These are phyloP conservation scores for Monopterus albus DNA, from an alignment of 2,113 vertebrate genomes.

Conservation along the genomic window DNA sequence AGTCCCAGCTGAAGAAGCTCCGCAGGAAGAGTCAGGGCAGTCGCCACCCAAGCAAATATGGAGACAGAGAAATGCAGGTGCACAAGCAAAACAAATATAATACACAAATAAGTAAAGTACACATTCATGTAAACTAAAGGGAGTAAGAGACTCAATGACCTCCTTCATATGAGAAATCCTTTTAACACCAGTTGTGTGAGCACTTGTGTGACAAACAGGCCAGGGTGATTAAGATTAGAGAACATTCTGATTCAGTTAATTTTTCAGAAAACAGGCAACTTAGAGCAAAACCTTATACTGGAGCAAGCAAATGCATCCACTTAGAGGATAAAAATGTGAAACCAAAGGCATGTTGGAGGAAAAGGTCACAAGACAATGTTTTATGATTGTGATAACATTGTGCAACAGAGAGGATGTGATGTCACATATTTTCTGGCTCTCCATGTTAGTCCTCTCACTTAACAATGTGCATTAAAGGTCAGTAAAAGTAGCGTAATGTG, in stretches of 20 bases:
- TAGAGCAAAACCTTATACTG: background rate
- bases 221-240: conserved; percentile 61
- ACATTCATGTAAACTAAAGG: background rate
- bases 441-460: background rate
- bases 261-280: conserved; percentile 52
- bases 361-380: conserved; percentile 36
- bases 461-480: conserved; percentile 56
- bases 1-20: conserved; percentile 88
- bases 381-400: conserved; percentile 35
- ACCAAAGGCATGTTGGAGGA: background rate
- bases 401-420: conserved; percentile 62
- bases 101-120: background rate
- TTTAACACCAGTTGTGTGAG: conserved; percentile 25
- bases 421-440: conserved; percentile 26
- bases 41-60: conserved; percentile 88
- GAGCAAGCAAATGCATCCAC: conserved; percentile 37
- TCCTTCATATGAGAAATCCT: conserved; percentile 25
- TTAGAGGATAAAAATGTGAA: background rate
- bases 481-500: background rate
- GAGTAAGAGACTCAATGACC: background rate
- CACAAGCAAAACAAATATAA: background rate
- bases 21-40: conserved; percentile 87
- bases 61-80: conserved; percentile 89
- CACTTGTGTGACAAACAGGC: conserved; percentile 39
- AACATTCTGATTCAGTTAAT: conserved; percentile 66